Evolutionary conservation across 2,888 invertebrate genomes (phyloP), one percentile per base, ranked within the genome.

Genomic region (Cosmopolites sordidus): DNA sequence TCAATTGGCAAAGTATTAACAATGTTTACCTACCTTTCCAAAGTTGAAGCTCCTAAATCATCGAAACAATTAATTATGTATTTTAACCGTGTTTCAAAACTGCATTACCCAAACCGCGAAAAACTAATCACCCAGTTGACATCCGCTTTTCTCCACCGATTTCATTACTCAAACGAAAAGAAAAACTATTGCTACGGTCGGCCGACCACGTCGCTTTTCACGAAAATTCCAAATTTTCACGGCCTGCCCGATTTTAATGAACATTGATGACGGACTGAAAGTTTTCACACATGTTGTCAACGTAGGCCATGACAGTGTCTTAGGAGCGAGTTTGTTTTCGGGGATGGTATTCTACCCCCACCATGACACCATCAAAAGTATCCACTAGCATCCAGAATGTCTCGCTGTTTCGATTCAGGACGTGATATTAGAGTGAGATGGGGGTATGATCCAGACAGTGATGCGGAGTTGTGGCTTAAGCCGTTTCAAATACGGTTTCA

Each of bases 281-380:
- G 64, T 71, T 72, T 72, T 71, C 70, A 71, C 72, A 72, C 72
- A 69, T 72, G 70, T 65, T 71, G 70, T 72, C 71, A 72, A 65
- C 71, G 68, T 64, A 53, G 49, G 63, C 64, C 64, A 64, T 65
- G 62, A 63, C 63, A 64, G 62, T 60, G 27, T 51, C 55, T 54
- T 48, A 40, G 33, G 17, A 49, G 27, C 39, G 27, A 39, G 16
- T 41, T 53, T 46, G 41, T 53, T 47, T 53, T 48, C 37, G 38
- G 49, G 52, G 56, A 46, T 49, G 51, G 53, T 48, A 15, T 38
- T 40, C 18, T 29, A 22, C 22, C 51, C 17, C 51, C 41, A 18
- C 40, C 51, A 39, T 44, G 41, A 12, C 15, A 16, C 22, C 16
- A n/a, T 12, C 42, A 6, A 4, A 4, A 33, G 3, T 4, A 33